These are phyloP conservation scores for Tiphia femorata DNA, from an alignment of 2,888 invertebrate genomes.

Conservation along the genomic window DNA sequence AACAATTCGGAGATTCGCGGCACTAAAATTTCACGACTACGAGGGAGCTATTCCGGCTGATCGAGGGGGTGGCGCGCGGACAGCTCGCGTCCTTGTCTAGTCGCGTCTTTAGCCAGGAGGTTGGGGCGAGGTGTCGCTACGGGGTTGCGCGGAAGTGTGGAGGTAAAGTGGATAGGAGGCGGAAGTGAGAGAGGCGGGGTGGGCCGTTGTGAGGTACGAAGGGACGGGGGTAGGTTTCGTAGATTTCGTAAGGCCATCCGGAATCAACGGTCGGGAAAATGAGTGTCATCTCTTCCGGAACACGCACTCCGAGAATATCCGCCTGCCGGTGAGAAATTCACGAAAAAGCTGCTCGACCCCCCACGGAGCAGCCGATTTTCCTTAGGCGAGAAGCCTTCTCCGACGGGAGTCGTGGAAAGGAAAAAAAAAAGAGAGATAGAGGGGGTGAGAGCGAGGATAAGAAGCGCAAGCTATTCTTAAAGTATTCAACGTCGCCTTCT, in stretches of 20 bases:
- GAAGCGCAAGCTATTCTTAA: no score
- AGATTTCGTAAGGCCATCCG: constrained; percentile 47
- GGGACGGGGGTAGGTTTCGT: constrained; percentile 11
- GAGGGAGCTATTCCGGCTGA: constrained; percentile 49
- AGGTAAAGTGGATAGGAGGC: neutral
- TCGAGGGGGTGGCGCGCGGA: constrained; percentile 35
- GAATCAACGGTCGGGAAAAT: constrained; percentile 74
- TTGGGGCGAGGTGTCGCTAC: neutral
- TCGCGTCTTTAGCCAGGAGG: constrained; percentile 23
- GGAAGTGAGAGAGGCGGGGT: neutral
- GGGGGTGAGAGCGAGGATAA: no score
- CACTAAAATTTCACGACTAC: constrained; percentile 56
- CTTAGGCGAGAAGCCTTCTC: neutral
- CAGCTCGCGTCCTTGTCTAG: constrained; percentile 27
- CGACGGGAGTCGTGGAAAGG: neutral
- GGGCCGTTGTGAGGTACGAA: no score
- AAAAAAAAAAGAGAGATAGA: neutral
- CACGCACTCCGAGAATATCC: constrained; percentile 39
- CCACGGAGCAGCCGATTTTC: no score
- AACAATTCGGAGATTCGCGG: constrained; percentile 44
- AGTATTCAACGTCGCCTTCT: no score
- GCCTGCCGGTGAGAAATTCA: constrained; percentile 41
- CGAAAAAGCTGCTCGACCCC: constrained; percentile 8
- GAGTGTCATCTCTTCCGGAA: constrained; percentile 67
- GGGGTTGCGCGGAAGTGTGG: neutral